Evolutionary conservation across 2,888 invertebrate genomes (phyloP).

Genomic region (Cephus rjabovi): DNA sequence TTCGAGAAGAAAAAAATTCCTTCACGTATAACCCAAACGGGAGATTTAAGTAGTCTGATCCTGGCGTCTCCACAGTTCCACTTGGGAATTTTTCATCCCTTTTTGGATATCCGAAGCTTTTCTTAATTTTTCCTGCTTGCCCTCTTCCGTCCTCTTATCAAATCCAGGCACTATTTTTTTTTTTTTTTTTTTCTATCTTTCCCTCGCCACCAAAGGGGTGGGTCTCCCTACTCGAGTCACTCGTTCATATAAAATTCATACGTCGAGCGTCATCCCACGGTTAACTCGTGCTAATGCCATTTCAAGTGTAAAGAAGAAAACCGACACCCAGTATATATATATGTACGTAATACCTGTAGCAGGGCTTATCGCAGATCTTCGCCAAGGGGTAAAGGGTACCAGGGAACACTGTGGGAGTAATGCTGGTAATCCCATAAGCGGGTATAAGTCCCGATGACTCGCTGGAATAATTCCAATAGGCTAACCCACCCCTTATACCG

Average conservation of each 20-base stretch:
- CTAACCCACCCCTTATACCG: constrained; percentile 34
- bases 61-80: neutral
- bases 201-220: neutral
- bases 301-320: neutral
- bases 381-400: constrained; percentile 28
- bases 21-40: constrained; percentile 33
- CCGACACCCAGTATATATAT: neutral
- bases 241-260: neutral
- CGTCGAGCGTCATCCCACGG: neutral
- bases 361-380: constrained; percentile 38
- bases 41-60: constrained; percentile 42
- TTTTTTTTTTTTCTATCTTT: too few relatives aligned
- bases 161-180: neutral
- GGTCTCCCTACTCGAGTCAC: neutral
- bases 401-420: constrained; percentile 46
- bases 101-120: neutral
- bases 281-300: neutral
- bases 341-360: constrained; percentile 30
- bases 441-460: constrained; percentile 60
- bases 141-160: neutral
- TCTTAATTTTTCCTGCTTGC: neutral
- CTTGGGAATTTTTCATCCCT: neutral
- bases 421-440: constrained; percentile 62
- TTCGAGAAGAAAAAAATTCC: constrained; percentile 43
- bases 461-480: constrained; percentile 57